Conservation (phyloP, 2,113 vertebrate species). For the Neodontobutis hainanensis region DNA sequence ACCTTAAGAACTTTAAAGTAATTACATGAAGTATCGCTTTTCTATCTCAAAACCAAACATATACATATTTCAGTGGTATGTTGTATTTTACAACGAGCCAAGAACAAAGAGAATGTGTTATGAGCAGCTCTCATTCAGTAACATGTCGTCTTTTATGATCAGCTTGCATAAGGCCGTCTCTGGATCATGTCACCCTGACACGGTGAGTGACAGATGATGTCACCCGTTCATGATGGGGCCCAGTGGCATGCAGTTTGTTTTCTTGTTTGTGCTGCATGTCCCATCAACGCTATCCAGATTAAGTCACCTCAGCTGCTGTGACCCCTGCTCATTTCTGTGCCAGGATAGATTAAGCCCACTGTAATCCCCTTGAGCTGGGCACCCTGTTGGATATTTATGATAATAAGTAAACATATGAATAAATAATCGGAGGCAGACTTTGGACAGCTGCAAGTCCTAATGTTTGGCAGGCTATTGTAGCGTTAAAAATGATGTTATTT, state of each 20-base stretch:
- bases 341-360: slow-evolving; percentile 71
- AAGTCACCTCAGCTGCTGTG: slow-evolving; percentile 72
- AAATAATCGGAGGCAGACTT: slow-evolving; percentile 66
- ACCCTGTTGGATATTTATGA: slow-evolving; percentile 71
- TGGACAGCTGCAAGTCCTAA: slow-evolving; percentile 61
- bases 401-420: slow-evolving; percentile 78
- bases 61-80: neutral
- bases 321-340: slow-evolving; percentile 77
- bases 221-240: slow-evolving; percentile 38
- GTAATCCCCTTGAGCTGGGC: slow-evolving; percentile 70
- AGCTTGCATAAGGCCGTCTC: slow-evolving; percentile 26
- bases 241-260: slow-evolving; percentile 57
- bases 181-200: slow-evolving; percentile 24
- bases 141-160: slow-evolving; percentile 21
- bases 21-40: slow-evolving; percentile 54
- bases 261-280: slow-evolving; percentile 67
- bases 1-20: slow-evolving; percentile 53
- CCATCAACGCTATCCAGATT: slow-evolving; percentile 66
- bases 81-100: neutral
- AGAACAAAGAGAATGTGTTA: neutral
- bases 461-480: slow-evolving; percentile 48
- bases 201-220: slow-evolving; percentile 54
- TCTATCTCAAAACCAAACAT: slow-evolving; percentile 23
- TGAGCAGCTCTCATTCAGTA: slow-evolving; percentile 3
- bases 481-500: slow-evolving; percentile 51